Percentiles rank a stretch among this genome's conserved stretches.
phyloP scores from a whole-genome alignment of 2,888 invertebrate genomes.

The Blastobasis adustella region DNA sequence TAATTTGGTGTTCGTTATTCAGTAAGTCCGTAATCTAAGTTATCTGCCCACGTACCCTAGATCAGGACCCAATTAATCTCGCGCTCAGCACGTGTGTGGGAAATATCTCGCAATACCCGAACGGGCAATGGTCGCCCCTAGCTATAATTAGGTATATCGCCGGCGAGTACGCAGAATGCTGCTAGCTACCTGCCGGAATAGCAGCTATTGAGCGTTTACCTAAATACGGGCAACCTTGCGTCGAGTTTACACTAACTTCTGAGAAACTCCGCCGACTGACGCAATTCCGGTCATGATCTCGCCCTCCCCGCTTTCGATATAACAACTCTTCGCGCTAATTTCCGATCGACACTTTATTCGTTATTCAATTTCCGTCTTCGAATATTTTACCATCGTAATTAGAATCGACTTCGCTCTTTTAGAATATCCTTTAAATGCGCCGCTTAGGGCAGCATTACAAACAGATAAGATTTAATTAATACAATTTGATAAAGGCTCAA shows the following conservation, averaged over 20 bases:
- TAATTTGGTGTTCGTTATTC: background rate
- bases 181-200: conserved; percentile 1
- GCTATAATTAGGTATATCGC: conserved; percentile 4
- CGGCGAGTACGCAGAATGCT: too few species aligned
- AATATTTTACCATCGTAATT: conserved; percentile 34
- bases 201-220: conserved; percentile 5
- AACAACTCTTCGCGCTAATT: conserved; percentile 66
- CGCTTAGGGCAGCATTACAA: conserved; percentile 20
- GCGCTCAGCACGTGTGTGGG: background rate
- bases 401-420: conserved; percentile 15
- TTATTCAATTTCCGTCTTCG: conserved; percentile 72
- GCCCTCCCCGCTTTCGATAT: conserved; percentile 50
- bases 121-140: background rate
- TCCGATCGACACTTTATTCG: conserved; percentile 73
- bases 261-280: conserved; percentile 59
- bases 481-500: conserved; percentile 24
- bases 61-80: background rate
- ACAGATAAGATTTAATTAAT: conserved; percentile 33
- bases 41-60: too few species aligned
- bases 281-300: conserved; percentile 70
- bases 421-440: conserved; percentile 27
- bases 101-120: background rate
- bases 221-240: conserved; percentile 34
- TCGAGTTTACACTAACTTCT: conserved; percentile 58
- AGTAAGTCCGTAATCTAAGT: too few species aligned